These are phyloP conservation scores for Tribolium castaneum DNA, from an alignment of 1,140 invertebrate genomes.

Conservation along the genomic window DNA sequence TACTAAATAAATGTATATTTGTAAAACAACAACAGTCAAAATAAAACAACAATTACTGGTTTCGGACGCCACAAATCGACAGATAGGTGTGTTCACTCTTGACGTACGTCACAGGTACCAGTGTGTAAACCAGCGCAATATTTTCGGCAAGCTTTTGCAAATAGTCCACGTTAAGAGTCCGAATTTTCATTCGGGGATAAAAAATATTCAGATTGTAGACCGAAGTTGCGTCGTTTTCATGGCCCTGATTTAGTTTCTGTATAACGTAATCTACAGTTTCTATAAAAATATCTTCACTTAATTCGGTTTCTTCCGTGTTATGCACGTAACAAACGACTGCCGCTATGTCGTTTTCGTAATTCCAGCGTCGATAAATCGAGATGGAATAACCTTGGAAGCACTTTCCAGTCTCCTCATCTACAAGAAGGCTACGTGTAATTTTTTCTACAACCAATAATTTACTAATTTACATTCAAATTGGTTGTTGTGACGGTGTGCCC, in stretches of 20 bases:
- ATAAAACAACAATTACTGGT: constrained; percentile 49
- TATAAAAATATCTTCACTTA: constrained; percentile 72
- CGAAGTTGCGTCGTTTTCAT: constrained; percentile 68
- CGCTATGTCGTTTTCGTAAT: constrained; percentile 88
- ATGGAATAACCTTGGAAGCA: constrained; percentile 83
- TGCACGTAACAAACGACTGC: constrained; percentile 84
- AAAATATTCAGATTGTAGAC: constrained; percentile 80
- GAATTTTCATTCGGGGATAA: constrained; percentile 73
- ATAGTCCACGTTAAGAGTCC: constrained; percentile 69
- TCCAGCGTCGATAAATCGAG: constrained; percentile 84
- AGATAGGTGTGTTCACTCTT: constrained; percentile 82
- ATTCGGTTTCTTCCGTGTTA: constrained; percentile 67
- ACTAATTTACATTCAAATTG: constrained; percentile 81
- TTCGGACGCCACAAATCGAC: constrained; percentile 75
- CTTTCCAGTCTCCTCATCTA: constrained; percentile 89
- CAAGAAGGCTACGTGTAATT: constrained; percentile 54
- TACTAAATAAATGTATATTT: constrained; percentile 11
- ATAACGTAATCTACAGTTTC: constrained; percentile 79
- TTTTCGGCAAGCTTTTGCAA: constrained; percentile 63
- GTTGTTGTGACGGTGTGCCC: constrained; percentile 87
- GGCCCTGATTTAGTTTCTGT: constrained; percentile 77
- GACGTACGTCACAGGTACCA: constrained; percentile 81
- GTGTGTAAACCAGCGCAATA: constrained; percentile 74
- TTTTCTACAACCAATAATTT: too few species aligned
- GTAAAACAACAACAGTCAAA: constrained; percentile 18